These are phyloP conservation scores for Parauchenoglanis punctatus DNA, from an alignment of 2,797 vertebrate species.

Conservation along the genomic window DNA sequence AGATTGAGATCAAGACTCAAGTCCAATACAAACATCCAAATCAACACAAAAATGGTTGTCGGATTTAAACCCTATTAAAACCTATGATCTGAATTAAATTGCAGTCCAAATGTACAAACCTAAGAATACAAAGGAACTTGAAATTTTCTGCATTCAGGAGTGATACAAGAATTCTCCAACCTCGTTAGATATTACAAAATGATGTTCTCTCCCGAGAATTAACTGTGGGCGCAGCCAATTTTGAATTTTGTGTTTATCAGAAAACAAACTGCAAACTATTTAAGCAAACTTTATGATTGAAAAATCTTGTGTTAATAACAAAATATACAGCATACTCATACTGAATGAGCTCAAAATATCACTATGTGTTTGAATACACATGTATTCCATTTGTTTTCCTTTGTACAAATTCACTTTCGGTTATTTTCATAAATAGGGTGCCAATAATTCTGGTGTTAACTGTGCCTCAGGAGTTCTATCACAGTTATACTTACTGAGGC, in stretches of 20 bases:
- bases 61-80: not conserved
- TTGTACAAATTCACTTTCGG: not conserved
- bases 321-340: not conserved
- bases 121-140: not conserved
- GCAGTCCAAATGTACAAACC: not conserved
- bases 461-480: constrained; percentile 4
- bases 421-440: not conserved
- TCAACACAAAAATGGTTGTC: not conserved
- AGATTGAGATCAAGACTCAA: not conserved
- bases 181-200: not conserved
- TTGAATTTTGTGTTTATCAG: not conserved
- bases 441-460: not conserved
- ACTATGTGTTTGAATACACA: no score
- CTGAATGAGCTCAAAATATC: not conserved
- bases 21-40: not conserved
- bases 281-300: not conserved
- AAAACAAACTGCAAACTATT: not conserved
- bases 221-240: not conserved
- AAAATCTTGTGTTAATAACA: not conserved
- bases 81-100: not conserved
- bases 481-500: constrained; percentile 23
- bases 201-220: not conserved
- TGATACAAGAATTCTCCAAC: not conserved
- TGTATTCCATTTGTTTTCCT: not conserved
- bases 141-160: not conserved